Conservation (phyloP, 2,797 vertebrate species). For the Molossus alvarezi region DNA sequence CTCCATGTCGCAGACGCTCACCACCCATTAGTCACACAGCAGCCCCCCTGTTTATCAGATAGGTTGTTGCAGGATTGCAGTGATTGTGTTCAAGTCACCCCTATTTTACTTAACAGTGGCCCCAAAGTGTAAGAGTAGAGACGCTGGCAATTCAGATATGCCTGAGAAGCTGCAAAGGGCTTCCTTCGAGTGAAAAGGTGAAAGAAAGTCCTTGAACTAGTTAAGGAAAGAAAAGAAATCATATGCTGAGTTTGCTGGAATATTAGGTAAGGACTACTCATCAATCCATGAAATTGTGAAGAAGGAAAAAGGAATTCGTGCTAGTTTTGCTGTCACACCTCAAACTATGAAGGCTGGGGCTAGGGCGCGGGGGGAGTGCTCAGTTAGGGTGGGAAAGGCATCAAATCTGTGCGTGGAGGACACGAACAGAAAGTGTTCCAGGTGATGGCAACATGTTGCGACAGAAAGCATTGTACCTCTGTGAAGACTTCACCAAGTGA, state of each 20-base stretch:
- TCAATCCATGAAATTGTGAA: background rate
- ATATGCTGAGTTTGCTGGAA: background rate
- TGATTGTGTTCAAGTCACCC: background rate
- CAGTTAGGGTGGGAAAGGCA: background rate
- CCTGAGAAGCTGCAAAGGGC: background rate
- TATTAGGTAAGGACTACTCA: background rate
- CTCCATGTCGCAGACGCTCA: background rate
- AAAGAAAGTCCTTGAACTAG: background rate
- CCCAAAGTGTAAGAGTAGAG: background rate
- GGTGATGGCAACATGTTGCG: background rate
- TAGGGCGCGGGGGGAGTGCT: background rate
- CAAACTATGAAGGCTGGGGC: background rate
- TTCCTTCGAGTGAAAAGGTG: background rate
- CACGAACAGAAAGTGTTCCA: background rate
- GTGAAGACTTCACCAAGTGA: background rate
- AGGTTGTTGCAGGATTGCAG: background rate
- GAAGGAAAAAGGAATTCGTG: background rate
- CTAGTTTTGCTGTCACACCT: background rate
- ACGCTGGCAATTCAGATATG: background rate
- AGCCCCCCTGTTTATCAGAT: too few relatives aligned
- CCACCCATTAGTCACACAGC: background rate
- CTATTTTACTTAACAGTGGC: background rate
- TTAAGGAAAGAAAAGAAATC: background rate
- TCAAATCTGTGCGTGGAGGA: background rate
- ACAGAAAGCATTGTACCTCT: background rate